Evolutionary conservation across 1,140 invertebrate species (phyloP).

Genomic region (Diploscapter pachys): DNA sequence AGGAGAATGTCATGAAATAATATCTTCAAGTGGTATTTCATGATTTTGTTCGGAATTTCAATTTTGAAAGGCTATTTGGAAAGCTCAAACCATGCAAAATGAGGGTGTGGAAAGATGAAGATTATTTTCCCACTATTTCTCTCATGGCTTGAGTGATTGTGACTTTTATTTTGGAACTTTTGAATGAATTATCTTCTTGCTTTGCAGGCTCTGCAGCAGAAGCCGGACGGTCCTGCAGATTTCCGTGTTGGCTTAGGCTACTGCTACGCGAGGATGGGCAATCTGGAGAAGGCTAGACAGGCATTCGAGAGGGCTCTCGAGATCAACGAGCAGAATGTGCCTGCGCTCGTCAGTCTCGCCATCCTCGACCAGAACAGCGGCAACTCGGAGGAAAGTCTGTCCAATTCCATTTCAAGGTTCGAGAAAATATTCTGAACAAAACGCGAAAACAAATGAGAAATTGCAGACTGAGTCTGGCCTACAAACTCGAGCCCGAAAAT

Average conservation of each 20-base stretch:
- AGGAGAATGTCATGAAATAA: too few species aligned
- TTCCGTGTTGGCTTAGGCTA: slow-evolving; percentile 85
- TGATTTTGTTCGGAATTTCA: too few species aligned
- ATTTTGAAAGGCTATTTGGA: too few species aligned
- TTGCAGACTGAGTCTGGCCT: slow-evolving; percentile 66
- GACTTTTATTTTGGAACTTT: too few species aligned
- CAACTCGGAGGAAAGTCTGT: slow-evolving; percentile 75
- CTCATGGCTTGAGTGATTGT: too few species aligned
- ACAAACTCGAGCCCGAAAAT: slow-evolving; percentile 93
- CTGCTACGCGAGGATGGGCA: slow-evolving; percentile 92
- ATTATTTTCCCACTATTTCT: too few species aligned
- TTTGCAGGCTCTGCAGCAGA: slow-evolving; percentile 76
- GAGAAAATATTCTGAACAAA: background rate
- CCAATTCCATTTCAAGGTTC: background rate
- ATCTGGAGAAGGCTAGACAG: slow-evolving; percentile 88
- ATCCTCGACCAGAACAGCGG: slow-evolving; percentile 84
- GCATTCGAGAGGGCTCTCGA: slow-evolving; percentile 92
- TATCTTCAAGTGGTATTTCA: too few species aligned
- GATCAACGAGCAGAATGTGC: slow-evolving; percentile 87
- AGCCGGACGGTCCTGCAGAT: slow-evolving; percentile 92
- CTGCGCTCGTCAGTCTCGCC: slow-evolving; percentile 88
- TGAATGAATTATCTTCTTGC: background rate
- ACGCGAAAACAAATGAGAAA: background rate
- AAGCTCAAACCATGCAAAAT: too few species aligned
- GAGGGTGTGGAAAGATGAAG: too few species aligned